A percentile compares a stretch with the other conserved stretches of the same genome.
Evolutionary conservation across 2,113 vertebrate genomes (phyloP).

Genomic region (Micromys minutus): DNA sequence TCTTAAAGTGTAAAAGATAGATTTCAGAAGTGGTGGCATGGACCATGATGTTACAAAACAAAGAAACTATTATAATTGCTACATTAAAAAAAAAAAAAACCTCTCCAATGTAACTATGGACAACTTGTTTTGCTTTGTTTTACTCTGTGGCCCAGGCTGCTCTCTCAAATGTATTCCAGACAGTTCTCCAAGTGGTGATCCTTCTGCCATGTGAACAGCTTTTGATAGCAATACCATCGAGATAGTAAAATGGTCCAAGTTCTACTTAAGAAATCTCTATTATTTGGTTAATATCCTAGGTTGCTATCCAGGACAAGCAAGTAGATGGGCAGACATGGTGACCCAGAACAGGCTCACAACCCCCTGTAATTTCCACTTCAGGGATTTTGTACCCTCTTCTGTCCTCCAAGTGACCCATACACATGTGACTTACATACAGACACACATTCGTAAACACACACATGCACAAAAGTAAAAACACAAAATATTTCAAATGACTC

Average conservation of each 20-base stretch:
- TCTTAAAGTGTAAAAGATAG: background rate
- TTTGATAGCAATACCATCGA: slow-evolving; percentile 11
- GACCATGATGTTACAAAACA: background rate
- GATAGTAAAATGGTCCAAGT: slow-evolving; percentile 3
- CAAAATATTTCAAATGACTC: background rate
- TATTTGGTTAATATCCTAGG: background rate
- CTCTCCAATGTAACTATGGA: background rate
- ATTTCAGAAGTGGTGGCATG: background rate
- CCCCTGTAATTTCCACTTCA: background rate
- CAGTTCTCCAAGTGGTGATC: background rate
- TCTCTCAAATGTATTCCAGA: background rate
- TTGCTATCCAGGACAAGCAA: background rate
- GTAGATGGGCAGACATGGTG: background rate
- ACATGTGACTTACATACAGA: background rate
- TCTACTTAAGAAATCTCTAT: slow-evolving; percentile 32
- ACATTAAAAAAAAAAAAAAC: background rate
- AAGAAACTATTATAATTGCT: background rate
- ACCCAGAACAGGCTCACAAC: too few species aligned
- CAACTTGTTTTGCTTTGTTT: background rate
- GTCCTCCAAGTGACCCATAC: background rate
- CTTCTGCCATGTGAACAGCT: background rate
- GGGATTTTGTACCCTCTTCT: background rate
- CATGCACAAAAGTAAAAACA: background rate
- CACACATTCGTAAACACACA: background rate
- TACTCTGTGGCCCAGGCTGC: background rate